These are phyloP conservation scores for Eumacrocentrus americanus DNA, from an alignment of 2,888 invertebrate species.

Conservation along the genomic window DNA sequence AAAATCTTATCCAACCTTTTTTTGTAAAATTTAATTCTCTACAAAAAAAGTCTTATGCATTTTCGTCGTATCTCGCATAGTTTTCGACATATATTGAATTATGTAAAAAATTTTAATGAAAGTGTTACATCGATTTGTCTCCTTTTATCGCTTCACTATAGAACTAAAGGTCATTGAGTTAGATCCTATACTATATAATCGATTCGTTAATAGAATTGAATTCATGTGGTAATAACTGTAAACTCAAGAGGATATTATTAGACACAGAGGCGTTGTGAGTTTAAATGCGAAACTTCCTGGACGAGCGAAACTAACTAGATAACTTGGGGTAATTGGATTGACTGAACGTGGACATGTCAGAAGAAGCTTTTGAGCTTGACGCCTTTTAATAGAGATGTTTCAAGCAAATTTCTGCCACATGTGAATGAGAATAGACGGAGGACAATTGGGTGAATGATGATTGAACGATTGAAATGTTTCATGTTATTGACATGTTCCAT, in stretches of 20 bases:
- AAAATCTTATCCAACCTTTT: too few relatives aligned
- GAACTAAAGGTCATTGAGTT: too few relatives aligned
- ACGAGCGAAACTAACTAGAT: constrained; percentile 14
- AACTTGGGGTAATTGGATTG: constrained; percentile 21
- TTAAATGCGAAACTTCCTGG: background rate
- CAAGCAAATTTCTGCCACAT: background rate
- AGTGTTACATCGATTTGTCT: too few relatives aligned
- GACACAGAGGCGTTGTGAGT: too few relatives aligned
- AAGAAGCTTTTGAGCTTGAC: background rate
- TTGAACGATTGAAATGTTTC: background rate
- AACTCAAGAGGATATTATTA: too few relatives aligned
- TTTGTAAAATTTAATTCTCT: too few relatives aligned
- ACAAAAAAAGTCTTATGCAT: too few relatives aligned
- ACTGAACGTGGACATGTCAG: background rate
- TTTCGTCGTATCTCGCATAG: too few relatives aligned
- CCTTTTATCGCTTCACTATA: too few relatives aligned
- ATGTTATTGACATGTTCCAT: background rate
- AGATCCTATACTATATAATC: background rate
- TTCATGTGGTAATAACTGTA: background rate
- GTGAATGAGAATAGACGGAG: background rate
- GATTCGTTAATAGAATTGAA: background rate
- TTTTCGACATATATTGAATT: too few relatives aligned
- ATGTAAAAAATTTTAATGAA: too few relatives aligned
- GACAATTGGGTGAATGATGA: too few relatives aligned
- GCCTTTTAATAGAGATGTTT: background rate